phyloP scores from a whole-genome alignment of 2,797 vertebrate species.

The Eulemur rubriventer region DNA sequence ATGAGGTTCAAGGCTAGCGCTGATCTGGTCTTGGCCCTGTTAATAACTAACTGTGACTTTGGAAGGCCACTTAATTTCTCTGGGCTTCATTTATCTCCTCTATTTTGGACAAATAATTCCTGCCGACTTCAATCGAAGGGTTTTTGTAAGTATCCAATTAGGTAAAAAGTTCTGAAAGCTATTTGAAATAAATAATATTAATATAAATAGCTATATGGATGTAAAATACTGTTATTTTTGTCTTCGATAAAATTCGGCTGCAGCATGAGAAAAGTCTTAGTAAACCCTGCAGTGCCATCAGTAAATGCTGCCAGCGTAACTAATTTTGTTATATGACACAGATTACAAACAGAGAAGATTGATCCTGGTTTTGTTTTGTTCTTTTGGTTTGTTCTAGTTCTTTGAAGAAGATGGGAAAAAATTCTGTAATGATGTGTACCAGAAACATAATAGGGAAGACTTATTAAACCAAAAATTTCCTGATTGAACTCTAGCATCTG shows the following conservation, averaged over 20 bases:
- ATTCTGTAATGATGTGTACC: not conserved
- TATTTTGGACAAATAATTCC: not conserved
- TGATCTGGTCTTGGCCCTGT: not conserved
- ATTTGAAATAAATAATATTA: not conserved
- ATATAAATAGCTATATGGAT: not conserved
- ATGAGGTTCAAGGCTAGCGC: not conserved
- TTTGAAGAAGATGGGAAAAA: not conserved
- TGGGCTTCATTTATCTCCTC: not conserved
- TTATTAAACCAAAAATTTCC: not conserved
- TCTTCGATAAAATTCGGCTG: not conserved
- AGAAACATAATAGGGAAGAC: not conserved
- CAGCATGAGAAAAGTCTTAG: not conserved
- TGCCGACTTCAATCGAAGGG: not conserved
- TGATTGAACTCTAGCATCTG: not conserved
- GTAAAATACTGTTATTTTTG: not conserved
- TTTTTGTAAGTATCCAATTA: constrained; percentile 8
- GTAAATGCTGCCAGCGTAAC: not conserved
- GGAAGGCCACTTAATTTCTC: not conserved
- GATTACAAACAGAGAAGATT: not conserved
- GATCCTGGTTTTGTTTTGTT: not conserved
- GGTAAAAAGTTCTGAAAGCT: not conserved
- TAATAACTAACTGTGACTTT: not conserved
- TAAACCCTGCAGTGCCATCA: not conserved
- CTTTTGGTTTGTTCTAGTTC: not conserved
- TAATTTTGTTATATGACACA: not conserved